A percentile compares a stretch with the other conserved stretches of the same genome.
Evolutionary conservation across 1,140 invertebrate species (phyloP).

Genomic region (Reticulitermes speratus): DNA sequence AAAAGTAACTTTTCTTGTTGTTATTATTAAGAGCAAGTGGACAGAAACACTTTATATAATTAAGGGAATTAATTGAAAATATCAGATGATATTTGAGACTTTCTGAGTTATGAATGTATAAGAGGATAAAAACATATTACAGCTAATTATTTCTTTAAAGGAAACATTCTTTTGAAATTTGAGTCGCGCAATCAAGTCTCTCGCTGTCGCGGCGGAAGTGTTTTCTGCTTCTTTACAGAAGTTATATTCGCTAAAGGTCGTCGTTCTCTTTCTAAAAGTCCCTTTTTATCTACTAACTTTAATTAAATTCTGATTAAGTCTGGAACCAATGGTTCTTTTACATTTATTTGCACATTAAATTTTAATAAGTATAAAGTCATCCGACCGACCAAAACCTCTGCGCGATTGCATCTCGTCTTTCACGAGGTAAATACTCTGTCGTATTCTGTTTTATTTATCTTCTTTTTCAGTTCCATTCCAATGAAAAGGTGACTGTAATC

Average conservation of each 20-base stretch:
- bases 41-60: too few relatives aligned
- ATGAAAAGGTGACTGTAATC: not conserved
- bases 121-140: too few relatives aligned
- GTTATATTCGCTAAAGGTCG: not conserved
- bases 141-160: too few relatives aligned
- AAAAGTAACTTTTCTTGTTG: too few relatives aligned
- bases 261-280: not conserved
- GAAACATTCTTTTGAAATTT: too few relatives aligned
- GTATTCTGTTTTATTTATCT: not conserved
- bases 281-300: not conserved
- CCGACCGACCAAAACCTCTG: not conserved
- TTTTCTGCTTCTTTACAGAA: not conserved
- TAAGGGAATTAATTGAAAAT: too few relatives aligned
- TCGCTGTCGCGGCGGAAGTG: not conserved
- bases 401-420: not conserved
- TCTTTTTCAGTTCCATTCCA: not conserved
- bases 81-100: too few relatives aligned
- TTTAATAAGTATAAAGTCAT: not conserved
- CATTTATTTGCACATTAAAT: slow-evolving; percentile 10
- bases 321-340: not conserved
- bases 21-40: too few relatives aligned
- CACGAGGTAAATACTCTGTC: not conserved
- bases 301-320: slow-evolving; percentile 11
- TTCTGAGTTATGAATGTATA: too few relatives aligned
- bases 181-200: too few relatives aligned